Base-by-base conservation (phyloP, 2,797 vertebrate species). In the Paratrypauchen microcephalus region DNA sequence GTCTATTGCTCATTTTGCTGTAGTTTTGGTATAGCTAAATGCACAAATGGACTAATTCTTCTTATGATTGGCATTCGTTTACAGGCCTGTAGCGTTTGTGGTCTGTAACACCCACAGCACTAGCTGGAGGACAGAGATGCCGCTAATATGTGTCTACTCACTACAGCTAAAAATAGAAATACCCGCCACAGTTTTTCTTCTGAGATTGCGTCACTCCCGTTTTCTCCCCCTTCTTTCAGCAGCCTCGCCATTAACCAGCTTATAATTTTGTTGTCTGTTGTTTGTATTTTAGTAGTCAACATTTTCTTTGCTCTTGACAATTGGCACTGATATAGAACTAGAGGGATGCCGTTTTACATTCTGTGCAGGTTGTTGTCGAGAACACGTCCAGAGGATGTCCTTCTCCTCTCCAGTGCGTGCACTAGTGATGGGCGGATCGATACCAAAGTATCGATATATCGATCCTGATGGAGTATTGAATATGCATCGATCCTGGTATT, bases 351-450 rank as follows among this genome's bases (percentile, higher is more conserved):
- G 76, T 79, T 88, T 83, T 77, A 70, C 78, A 88, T 90, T 88
- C 83, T 73, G 85, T 26, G 21, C 73, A 73, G 73, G 60, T 79
- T 28, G 21, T 69, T 12, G 52, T 23, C 28, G 61, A 83, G 74
- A 88, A 87, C 78, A 84, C 79, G 88, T 87, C 85, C 79, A 87
- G 83, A 89, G 86, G 87, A 91, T 89, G 88, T 90, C 88, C 86
- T 87, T 83, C 85, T 87, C 78, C 83, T 57, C 15, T 57, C 73
- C 71, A 70, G 87, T 78, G 83, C 80, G 64, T 62, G 74, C 74
- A 78, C 68, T n/a, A n/a, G n/a, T n/a, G n/a, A n/a, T n/a, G n/a
- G n/a, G n/a, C n/a, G n/a, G n/a, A n/a, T n/a, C n/a, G n/a, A n/a
- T n/a, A n/a, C n/a, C n/a, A n/a, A n/a, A n/a, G n/a, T n/a, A n/a